Percentiles rank a stretch among this genome's conserved stretches.
These are phyloP conservation scores for Carassius auratus DNA, from an alignment of 2,113 vertebrate genomes.

Conservation along the genomic window DNA sequence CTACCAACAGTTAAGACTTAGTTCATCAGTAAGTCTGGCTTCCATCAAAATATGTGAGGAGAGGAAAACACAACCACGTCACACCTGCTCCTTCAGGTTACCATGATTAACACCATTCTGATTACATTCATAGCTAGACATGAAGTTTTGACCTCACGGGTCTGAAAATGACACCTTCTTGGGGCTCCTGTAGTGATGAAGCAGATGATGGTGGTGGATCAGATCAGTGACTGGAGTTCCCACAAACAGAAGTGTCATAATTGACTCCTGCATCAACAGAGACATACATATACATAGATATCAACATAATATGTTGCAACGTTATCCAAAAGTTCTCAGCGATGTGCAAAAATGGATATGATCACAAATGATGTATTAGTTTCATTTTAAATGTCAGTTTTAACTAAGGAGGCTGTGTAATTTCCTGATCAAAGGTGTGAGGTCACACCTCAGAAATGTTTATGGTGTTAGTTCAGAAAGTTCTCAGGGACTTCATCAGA, in stretches of 20 bases:
- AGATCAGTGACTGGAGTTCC: constrained; percentile 64
- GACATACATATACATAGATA: constrained; percentile 10
- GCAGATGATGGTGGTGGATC: constrained; percentile 58
- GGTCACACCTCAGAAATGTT: constrained; percentile 45
- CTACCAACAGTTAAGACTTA: background rate
- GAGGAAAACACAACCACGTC: background rate
- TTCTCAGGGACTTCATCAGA: constrained; percentile 7
- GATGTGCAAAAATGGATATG: background rate
- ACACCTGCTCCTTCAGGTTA: background rate
- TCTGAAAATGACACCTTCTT: constrained; percentile 8
- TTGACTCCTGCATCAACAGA: constrained; percentile 67
- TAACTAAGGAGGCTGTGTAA: background rate
- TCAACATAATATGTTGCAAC: background rate
- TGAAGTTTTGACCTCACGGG: constrained; percentile 24
- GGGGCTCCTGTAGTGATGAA: constrained; percentile 34
- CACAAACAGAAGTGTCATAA: constrained; percentile 72
- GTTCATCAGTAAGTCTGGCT: background rate
- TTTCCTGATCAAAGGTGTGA: constrained; percentile 40
- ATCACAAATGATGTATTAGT: background rate
- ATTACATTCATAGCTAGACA: constrained; percentile 19
- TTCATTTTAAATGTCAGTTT: background rate
- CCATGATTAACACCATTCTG: constrained; percentile 18
- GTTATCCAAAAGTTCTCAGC: background rate
- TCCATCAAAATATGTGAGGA: background rate
- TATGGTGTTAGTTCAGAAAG: constrained; percentile 43